Conservation (phyloP, 2,113 vertebrate species). For the Jaculus jaculus region DNA sequence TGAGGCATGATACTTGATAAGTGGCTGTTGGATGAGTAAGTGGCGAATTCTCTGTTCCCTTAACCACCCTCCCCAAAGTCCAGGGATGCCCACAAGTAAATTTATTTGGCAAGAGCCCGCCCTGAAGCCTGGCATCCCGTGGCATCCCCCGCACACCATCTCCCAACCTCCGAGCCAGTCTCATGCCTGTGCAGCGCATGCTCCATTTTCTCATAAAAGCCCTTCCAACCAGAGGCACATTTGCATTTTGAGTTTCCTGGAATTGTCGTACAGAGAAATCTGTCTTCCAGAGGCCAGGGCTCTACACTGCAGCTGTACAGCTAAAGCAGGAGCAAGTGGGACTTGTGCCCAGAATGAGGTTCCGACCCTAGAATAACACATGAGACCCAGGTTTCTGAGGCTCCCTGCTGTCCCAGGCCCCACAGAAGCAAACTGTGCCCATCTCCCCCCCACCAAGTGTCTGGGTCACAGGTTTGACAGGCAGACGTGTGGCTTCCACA, state of each 20-base stretch:
- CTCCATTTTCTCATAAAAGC: slow-evolving; percentile 48
- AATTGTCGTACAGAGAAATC: slow-evolving; percentile 30
- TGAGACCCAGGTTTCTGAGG: neutral
- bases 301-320: slow-evolving; percentile 22
- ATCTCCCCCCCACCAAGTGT: neutral
- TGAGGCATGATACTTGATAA: neutral
- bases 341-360: neutral
- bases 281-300: neutral
- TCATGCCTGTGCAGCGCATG: neutral
- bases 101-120: neutral
- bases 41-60: too few species aligned
- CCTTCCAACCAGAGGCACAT: slow-evolving; percentile 16
- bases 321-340: neutral
- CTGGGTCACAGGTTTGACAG: neutral
- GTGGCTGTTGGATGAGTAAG: neutral
- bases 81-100: neutral
- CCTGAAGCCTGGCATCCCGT: neutral
- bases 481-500: neutral
- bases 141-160: neutral
- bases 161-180: neutral
- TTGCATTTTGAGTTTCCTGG: slow-evolving; percentile 55
- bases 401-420: neutral
- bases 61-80: too few species aligned
- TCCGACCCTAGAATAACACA: neutral
- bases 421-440: neutral